These are phyloP conservation scores for Gobio occitaniae DNA, from an alignment of 2,797 vertebrate species.

Conservation along the genomic window DNA sequence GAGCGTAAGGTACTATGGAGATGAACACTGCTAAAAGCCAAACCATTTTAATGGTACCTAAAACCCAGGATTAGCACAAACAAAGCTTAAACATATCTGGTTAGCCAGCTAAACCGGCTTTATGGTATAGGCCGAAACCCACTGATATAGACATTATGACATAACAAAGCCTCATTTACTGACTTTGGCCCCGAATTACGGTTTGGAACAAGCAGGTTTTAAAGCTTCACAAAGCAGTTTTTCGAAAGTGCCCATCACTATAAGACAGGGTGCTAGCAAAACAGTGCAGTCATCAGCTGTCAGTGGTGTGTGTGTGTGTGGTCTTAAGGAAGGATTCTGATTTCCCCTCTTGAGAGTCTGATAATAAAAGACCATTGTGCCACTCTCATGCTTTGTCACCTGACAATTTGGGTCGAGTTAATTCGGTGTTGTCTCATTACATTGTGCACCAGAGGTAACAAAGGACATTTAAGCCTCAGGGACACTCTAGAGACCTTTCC, in stretches of 20 bases:
- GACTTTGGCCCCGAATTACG: neutral
- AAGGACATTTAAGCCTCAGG: conserved; percentile 50
- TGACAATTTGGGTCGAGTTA: conserved; percentile 73
- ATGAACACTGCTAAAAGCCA: too few species aligned
- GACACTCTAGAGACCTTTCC: conserved; percentile 57
- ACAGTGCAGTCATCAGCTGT: conserved; percentile 7
- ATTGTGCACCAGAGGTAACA: conserved; percentile 68
- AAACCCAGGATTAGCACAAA: too few species aligned
- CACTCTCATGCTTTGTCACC: conserved; percentile 58
- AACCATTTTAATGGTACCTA: too few species aligned
- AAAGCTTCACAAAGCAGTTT: neutral
- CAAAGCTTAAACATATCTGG: too few species aligned
- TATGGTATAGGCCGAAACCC: too few species aligned
- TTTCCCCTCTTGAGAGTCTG: conserved; percentile 56
- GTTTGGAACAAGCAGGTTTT: neutral
- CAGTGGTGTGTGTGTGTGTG: conserved; percentile 20
- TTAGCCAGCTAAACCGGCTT: too few species aligned
- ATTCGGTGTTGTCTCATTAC: conserved; percentile 77
- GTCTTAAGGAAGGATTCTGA: conserved; percentile 48
- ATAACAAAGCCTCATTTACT: neutral
- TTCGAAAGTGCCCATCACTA: neutral
- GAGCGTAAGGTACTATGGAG: too few species aligned
- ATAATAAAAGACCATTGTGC: conserved; percentile 46
- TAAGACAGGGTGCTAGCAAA: neutral
- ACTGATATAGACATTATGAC: neutral